These are phyloP conservation scores for Bombus balteatus DNA, from an alignment of 1,140 invertebrate species.

Conservation along the genomic window DNA sequence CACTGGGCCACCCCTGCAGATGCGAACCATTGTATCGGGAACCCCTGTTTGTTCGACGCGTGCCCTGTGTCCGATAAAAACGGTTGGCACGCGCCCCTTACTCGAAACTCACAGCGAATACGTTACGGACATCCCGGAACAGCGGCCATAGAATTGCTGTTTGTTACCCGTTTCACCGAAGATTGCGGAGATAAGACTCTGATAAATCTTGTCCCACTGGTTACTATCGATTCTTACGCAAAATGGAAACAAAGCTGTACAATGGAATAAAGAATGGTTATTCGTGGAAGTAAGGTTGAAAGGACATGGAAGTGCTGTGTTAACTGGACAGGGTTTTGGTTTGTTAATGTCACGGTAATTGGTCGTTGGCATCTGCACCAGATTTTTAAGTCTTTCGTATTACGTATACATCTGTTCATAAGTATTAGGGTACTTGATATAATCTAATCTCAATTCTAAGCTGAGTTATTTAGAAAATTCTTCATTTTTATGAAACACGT, in stretches of 20 bases:
- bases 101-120: slow-evolving; percentile 12
- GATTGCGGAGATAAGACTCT: neutral
- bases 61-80: slow-evolving; percentile 41
- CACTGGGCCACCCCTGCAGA: slow-evolving; percentile 9
- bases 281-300: no score
- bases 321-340: no score
- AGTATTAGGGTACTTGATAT: no score
- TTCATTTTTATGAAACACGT: neutral
- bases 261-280: no score
- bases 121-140: slow-evolving; percentile 14
- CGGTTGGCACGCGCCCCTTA: slow-evolving; percentile 39
- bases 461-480: neutral
- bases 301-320: no score
- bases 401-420: no score
- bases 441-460: no score
- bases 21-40: slow-evolving; percentile 37
- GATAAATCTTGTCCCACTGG: neutral
- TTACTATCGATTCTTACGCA: neutral
- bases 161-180: neutral
- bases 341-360: no score
- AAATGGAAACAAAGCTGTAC: neutral
- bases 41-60: slow-evolving; percentile 50
- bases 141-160: neutral
- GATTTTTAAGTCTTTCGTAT: no score
- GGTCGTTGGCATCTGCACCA: no score